These are phyloP conservation scores for Avahi laniger DNA, from an alignment of 2,797 vertebrate genomes.

Conservation along the genomic window DNA sequence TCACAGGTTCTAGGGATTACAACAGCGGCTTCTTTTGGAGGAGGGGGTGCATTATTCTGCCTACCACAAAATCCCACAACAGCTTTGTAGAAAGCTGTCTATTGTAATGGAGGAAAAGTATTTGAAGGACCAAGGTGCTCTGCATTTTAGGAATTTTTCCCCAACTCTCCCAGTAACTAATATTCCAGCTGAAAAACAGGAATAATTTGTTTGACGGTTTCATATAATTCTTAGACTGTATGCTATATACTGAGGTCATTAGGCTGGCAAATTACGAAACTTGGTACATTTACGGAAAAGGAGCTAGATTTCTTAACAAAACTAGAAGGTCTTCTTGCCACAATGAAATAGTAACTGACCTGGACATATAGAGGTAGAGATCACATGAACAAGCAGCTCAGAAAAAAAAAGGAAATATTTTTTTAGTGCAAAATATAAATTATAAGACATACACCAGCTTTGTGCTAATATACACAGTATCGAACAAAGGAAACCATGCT, in stretches of 20 bases:
- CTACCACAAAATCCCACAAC: not conserved
- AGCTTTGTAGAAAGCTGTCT: not conserved
- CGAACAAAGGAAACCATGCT: not conserved
- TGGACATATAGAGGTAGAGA: not conserved
- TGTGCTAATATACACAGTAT: not conserved
- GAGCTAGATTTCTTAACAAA: not conserved
- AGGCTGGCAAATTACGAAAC: not conserved
- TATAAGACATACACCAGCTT: not conserved
- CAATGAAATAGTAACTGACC: not conserved
- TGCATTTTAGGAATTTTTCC: not conserved
- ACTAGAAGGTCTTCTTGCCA: not conserved
- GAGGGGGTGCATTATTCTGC: no score
- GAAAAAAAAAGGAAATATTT: not conserved
- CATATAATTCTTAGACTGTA: not conserved
- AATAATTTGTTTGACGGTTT: not conserved
- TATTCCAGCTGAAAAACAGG: not conserved
- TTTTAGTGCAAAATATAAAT: not conserved
- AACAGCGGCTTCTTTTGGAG: not conserved
- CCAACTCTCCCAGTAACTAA: not conserved
- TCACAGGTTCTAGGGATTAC: not conserved
- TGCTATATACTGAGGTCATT: not conserved
- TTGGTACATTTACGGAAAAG: not conserved
- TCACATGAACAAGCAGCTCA: not conserved
- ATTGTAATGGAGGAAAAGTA: not conserved
- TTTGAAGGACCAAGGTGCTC: not conserved